A percentile compares a stretch with the other conserved stretches of the same genome.
phyloP scores from a whole-genome alignment of 2,113 vertebrate species.

The Neofelis nebulosa region DNA sequence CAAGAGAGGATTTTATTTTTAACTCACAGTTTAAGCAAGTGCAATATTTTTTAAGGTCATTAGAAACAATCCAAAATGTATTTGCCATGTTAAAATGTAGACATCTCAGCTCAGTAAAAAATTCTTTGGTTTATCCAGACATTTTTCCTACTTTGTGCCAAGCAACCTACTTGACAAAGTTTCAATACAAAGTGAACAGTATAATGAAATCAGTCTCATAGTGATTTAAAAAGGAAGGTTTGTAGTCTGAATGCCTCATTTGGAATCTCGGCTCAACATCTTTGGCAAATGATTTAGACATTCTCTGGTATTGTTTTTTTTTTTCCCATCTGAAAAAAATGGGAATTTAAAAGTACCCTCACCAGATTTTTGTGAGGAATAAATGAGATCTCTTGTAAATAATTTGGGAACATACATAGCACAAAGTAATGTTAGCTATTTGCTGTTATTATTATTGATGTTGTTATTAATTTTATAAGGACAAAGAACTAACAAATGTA shows the following conservation, averaged over 20 bases:
- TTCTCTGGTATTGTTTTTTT: background rate
- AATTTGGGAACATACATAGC: background rate
- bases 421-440: background rate
- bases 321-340: background rate
- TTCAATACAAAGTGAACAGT: background rate
- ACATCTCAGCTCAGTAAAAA: background rate
- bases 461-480: background rate
- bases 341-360: background rate
- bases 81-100: background rate
- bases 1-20: background rate
- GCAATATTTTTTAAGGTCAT: background rate
- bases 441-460: background rate
- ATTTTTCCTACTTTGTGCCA: background rate
- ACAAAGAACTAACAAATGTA: background rate
- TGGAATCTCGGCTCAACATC: background rate
- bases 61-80: background rate
- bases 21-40: background rate
- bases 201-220: background rate
- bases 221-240: constrained; percentile 8
- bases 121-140: background rate
- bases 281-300: background rate
- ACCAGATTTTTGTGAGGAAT: background rate
- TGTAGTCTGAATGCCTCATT: background rate
- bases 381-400: background rate
- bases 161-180: background rate